These are phyloP conservation scores for Willisornis vidua DNA, from an alignment of 2,113 vertebrate species.

Conservation along the genomic window DNA sequence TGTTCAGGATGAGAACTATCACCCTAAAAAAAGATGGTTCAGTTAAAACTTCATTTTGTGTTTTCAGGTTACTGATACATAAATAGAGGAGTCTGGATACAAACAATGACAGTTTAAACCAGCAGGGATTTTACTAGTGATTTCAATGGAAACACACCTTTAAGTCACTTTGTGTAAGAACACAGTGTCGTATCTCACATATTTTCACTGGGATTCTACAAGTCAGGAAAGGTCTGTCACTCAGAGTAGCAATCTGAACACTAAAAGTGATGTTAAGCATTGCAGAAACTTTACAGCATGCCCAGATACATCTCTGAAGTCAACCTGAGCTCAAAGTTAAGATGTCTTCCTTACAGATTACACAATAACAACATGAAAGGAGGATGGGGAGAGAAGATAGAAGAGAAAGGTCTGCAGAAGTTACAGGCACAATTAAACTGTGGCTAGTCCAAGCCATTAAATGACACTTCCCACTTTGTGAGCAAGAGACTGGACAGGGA, in stretches of 20 bases:
- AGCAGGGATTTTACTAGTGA: not conserved
- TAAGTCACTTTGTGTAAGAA: not conserved
- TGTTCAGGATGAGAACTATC: not conserved
- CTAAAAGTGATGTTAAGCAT: not conserved
- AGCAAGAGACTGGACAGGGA: not conserved
- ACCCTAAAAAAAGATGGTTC: not conserved
- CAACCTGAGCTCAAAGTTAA: not conserved
- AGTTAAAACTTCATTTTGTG: not conserved
- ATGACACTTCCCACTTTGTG: not conserved
- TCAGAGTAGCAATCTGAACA: not conserved
- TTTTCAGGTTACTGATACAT: not conserved
- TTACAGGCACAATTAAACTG: not conserved
- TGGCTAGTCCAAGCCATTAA: not conserved
- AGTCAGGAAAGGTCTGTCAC: not conserved
- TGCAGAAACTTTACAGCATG: not conserved
- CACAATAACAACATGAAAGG: not conserved
- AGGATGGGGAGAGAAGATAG: not conserved
- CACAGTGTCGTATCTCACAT: not conserved
- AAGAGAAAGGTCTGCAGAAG: not conserved
- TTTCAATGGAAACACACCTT: not conserved
- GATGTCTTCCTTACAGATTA: not conserved
- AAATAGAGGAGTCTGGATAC: not conserved
- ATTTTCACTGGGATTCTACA: not conserved
- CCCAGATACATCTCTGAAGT: not conserved
- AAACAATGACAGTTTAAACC: not conserved